Evolutionary conservation across 1,140 invertebrate genomes (phyloP), one percentile per base, ranked within the genome.

Genomic region (Gonatopus flavifemur): DNA sequence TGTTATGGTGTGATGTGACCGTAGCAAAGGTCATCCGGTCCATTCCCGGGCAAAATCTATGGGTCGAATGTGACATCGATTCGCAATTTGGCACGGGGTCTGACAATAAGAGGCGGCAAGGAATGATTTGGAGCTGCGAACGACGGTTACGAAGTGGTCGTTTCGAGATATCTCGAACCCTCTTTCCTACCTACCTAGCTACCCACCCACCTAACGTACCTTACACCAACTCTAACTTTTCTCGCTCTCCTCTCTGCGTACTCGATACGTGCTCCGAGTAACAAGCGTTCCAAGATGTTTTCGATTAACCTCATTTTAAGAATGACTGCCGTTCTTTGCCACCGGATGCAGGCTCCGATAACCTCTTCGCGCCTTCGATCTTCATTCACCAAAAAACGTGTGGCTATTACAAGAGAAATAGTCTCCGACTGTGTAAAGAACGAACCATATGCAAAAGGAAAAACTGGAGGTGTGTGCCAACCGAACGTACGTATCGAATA

Each of bases 221-320:
- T n/a, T n/a, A n/a, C n/a, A n/a, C n/a, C n/a, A n/a, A n/a, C n/a
- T n/a, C n/a, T n/a, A n/a, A n/a, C n/a, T n/a, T n/a, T n/a, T n/a
- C n/a, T n/a, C n/a, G n/a, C n/a, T 20, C 31, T 12, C 31, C 22
- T 30, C 18, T 22, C 31, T 36, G 20, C 31, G 22, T 47, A 16
- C 21, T 18, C 39, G 21, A 31, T 60, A 61, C 55, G 57, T 55
- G 61, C 16, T n/a, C 19, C 1, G 54, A 16, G 25, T 55, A 45
- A 48, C 47, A 56, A 59, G 47, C 38, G 28, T 38, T 15, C 41
- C 43, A 55, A 63, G 39, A 43, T 46, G 47, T 65, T 57, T 55
- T 46, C 57, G 61, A 58, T 65, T 64, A 58, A 61, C 49, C 50
- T 39, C 48, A 52, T 63, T 63, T 64, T 64, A 64, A 59, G 54